Base-by-base conservation (phyloP, 2,797 vertebrate species). In the Anas georgica region DNA sequence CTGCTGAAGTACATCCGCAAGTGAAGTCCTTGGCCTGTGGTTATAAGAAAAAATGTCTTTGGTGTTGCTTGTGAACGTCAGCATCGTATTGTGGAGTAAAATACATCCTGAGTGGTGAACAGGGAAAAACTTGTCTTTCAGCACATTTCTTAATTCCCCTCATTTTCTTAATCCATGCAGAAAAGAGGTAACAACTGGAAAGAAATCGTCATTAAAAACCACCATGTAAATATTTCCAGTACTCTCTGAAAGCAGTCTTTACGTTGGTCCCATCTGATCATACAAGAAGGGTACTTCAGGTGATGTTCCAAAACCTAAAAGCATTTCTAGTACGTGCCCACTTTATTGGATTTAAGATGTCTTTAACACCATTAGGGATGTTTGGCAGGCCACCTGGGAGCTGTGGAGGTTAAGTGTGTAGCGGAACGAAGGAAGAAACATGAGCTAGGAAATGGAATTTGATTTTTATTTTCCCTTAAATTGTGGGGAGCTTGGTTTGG, bases 221-320 rank as follows among this genome's bases (percentile, higher is more conserved):
- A 8, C 17, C 7, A 0, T 6, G 0, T 58, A n/a, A 37, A 12
- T 63, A 2, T 9, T 89, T 77, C 33, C 43, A 56, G 15, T 39
- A 31, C 21, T 2, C 0, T 7, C 28, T 25, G 46, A 6, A 55
- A 59, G 26, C 31, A 83, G 1, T 29, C 18, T 75, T 9, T 10
- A 0, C 0, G 0, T 33, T 64, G 15, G 67, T 77, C 22, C 20
- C 20, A 10, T 41, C 8, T 67, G 56, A 17, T 29, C 17, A 33
- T 33, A 31, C 17, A 4, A 46, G 52, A 46, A 64, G 56, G 7
- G 2, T 28, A 6, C 58, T 90, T 79, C 46, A 17, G 64, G 31
- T 78, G 56, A 0, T 72, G 20, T 3, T 76, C 23, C 63, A 46
- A 62, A 68, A 20, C n/a, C 22, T 72, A 7, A 72, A 58, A 76